Conservation (phyloP, 2,113 vertebrate species). For the Mastomys coucha region DNA sequence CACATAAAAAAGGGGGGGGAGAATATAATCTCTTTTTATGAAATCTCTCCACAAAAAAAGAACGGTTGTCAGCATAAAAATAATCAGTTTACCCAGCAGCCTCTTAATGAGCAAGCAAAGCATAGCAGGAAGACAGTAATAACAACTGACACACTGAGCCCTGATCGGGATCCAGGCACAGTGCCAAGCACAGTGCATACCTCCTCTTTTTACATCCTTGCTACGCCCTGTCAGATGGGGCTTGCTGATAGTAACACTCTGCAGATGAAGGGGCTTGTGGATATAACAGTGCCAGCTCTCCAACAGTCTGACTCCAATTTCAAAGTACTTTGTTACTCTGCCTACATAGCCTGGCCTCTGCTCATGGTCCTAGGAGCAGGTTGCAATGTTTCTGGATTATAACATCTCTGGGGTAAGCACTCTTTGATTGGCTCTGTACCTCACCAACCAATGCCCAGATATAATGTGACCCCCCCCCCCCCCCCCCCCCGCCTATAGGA, state of each 20-base stretch:
- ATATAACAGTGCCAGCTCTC: not conserved
- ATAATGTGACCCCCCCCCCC: not conserved
- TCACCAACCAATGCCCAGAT: not conserved
- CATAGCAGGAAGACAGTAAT: not conserved
- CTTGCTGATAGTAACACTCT: not conserved
- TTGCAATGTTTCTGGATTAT: not conserved
- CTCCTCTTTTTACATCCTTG: not conserved
- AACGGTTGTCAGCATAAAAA: constrained; percentile 1
- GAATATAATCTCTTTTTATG: constrained; percentile 1
- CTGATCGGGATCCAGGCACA: not conserved
- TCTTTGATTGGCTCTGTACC: not conserved
- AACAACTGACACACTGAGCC: not conserved
- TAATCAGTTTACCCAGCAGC: not conserved
- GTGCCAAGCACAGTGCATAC: not conserved
- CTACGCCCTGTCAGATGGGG: accelerated
- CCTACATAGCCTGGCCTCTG: not conserved
- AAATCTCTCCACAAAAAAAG: constrained; percentile 36
- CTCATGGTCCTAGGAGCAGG: not conserved
- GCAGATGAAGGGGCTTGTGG: not conserved
- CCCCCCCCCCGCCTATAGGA: not conserved
- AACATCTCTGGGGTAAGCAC: not conserved
- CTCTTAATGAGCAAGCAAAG: constrained; percentile 43
- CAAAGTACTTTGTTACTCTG: not conserved
- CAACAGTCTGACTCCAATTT: not conserved
- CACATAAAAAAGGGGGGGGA: not conserved